phyloP scores from a whole-genome alignment of 2,113 vertebrate genomes.

The Eidolon helvum region DNA sequence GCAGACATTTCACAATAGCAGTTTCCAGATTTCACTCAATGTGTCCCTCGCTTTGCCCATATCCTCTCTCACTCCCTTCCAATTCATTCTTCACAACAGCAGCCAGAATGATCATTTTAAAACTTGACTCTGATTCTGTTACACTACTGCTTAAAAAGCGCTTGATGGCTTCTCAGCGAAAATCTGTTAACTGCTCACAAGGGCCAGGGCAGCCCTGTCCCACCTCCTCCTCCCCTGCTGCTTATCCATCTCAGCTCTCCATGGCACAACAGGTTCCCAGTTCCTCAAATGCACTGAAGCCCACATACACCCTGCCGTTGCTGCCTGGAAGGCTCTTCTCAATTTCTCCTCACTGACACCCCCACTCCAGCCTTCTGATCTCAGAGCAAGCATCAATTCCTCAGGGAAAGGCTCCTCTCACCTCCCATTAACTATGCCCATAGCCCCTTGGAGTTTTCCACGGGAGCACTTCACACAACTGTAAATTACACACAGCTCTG shows the following conservation, averaged over 20 bases:
- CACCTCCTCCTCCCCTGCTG: not conserved
- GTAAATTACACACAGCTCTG: not conserved
- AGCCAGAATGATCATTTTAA: not conserved
- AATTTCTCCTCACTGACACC: not conserved
- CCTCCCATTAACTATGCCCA: not conserved
- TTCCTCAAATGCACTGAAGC: not conserved
- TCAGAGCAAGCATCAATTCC: conserved; percentile 6
- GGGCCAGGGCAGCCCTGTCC: not conserved
- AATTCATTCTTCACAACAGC: not conserved
- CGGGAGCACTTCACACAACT: not conserved
- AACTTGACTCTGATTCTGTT: not conserved
- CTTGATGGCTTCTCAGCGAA: not conserved
- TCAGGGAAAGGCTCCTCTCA: not conserved
- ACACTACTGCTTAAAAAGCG: not conserved
- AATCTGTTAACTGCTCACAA: not conserved
- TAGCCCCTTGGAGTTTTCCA: not conserved
- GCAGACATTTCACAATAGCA: not conserved
- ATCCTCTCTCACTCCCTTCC: not conserved
- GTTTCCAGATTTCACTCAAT: not conserved
- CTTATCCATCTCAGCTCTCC: not conserved
- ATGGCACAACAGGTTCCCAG: not conserved
- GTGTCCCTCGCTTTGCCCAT: not conserved
- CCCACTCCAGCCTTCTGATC: not conserved
- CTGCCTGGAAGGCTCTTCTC: conserved; percentile 3
- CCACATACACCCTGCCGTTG: not conserved